Conservation (phyloP, 1,140 invertebrate genomes). For the Augochlora pura region DNA sequence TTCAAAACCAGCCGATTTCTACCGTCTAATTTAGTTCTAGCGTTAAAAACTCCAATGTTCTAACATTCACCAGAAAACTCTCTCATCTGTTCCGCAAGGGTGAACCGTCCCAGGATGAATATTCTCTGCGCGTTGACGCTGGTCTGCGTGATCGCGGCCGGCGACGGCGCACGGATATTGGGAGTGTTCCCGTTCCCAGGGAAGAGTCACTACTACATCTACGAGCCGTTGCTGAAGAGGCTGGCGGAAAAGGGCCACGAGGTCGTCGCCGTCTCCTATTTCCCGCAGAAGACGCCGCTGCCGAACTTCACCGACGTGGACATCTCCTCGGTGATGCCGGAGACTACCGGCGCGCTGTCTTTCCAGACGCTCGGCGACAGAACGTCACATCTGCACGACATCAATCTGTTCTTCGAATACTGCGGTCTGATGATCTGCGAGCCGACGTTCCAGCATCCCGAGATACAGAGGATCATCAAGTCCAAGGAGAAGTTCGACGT, state of each 20-base stretch:
- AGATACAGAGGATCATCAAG: slow-evolving; percentile 33
- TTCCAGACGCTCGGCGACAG: neutral
- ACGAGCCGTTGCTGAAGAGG: slow-evolving; percentile 37
- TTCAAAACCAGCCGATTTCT: no score
- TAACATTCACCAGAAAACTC: no score
- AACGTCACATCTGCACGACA: neutral
- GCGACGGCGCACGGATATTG: slow-evolving; percentile 24
- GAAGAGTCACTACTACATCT: slow-evolving; percentile 45
- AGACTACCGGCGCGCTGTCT: neutral
- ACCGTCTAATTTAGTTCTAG: no score
- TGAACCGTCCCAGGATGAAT: neutral
- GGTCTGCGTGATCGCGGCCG: slow-evolving; percentile 6
- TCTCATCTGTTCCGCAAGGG: no score
- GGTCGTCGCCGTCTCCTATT: slow-evolving; percentile 37
- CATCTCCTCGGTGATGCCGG: slow-evolving; percentile 7
- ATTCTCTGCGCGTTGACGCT: neutral
- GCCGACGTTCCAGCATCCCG: slow-evolving; percentile 2
- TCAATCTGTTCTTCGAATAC: neutral
- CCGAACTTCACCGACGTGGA: slow-evolving; percentile 46
- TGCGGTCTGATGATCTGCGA: neutral
- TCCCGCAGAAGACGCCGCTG: slow-evolving; percentile 18
- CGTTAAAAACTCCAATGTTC: no score
- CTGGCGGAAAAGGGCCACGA: slow-evolving; percentile 44
- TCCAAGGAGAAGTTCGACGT: slow-evolving; percentile 25
- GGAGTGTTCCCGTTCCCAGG: slow-evolving; percentile 22